Conservation (phyloP, 2,797 vertebrate species). For the Anguilla megastoma region DNA sequence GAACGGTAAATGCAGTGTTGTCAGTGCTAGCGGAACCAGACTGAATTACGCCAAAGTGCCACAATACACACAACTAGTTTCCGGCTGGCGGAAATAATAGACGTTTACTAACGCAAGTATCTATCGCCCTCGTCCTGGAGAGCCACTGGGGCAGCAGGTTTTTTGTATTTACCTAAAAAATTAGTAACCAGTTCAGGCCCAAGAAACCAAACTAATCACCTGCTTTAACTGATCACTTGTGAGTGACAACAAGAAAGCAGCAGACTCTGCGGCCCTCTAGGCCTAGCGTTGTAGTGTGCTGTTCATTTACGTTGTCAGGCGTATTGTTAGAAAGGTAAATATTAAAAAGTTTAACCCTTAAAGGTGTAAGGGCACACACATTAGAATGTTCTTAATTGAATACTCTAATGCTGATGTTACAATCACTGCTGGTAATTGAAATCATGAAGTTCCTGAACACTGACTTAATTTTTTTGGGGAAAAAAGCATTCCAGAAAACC, state of each 20-base stretch:
- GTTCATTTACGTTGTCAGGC: not conserved
- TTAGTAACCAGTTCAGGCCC: not conserved
- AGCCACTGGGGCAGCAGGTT: not conserved
- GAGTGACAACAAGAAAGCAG: not conserved
- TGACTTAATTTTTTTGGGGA: too few relatives aligned
- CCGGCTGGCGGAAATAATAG: not conserved
- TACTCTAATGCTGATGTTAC: too few relatives aligned
- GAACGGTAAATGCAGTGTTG: not conserved
- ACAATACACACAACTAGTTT: not conserved
- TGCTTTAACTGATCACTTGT: not conserved
- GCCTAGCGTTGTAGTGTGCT: not conserved
- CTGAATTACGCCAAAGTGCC: not conserved
- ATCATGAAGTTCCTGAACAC: too few relatives aligned
- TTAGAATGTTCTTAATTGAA: too few relatives aligned
- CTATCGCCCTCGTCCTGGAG: not conserved
- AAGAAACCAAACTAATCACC: not conserved
- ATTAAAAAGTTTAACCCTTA: not conserved
- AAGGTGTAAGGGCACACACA: too few relatives aligned
- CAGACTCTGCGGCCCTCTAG: not conserved
- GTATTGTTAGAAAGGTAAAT: not conserved
- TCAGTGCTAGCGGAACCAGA: not conserved
- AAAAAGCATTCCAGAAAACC: too few relatives aligned
- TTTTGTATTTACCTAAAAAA: not conserved
- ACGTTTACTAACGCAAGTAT: not conserved
- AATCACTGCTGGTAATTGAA: too few relatives aligned